Evolutionary conservation across 1,140 invertebrate genomes (phyloP).

Genomic region (Stegodyphus mimosarum): DNA sequence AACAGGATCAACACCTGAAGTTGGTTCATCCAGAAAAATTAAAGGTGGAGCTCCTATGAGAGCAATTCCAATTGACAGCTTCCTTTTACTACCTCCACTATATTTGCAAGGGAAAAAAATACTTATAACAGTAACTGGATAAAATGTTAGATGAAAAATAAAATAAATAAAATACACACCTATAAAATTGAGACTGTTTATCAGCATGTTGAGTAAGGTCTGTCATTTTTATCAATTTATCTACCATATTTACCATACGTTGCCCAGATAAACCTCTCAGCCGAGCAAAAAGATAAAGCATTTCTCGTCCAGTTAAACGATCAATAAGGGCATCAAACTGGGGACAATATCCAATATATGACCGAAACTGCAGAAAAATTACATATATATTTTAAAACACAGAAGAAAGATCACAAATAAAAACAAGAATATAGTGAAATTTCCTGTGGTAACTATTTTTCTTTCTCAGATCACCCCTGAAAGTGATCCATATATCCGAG

Average conservation of each 20-base stretch:
- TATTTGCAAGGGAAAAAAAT: not conserved
- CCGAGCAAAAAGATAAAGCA: slow-evolving; percentile 68
- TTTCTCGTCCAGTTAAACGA: slow-evolving; percentile 69
- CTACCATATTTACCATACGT: slow-evolving; percentile 73
- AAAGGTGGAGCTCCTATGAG: slow-evolving; percentile 69
- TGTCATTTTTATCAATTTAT: slow-evolving; percentile 65
- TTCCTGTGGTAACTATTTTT: too few species aligned
- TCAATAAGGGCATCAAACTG: slow-evolving; percentile 70
- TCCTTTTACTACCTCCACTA: slow-evolving; percentile 74
- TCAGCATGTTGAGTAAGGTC: slow-evolving; percentile 66
- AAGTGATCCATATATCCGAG: too few species aligned
- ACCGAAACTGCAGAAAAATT: slow-evolving; percentile 4
- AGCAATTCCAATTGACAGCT: slow-evolving; percentile 70
- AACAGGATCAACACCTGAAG: slow-evolving; percentile 71
- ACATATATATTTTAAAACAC: not conserved
- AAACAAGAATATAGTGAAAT: too few species aligned
- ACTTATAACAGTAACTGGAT: too few species aligned
- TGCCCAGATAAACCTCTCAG: slow-evolving; percentile 69
- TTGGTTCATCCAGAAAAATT: slow-evolving; percentile 70
- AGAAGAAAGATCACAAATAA: too few species aligned
- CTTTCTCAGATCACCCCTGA: too few species aligned
- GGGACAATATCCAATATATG: slow-evolving; percentile 80
- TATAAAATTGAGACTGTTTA: not conserved
- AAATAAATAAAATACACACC: not conserved
- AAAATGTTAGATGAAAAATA: too few species aligned